Percentiles rank a stretch among this genome's conserved stretches.
Conservation (phyloP, 2,888 invertebrate genomes). For the Platycnemis pennipes region DNA sequence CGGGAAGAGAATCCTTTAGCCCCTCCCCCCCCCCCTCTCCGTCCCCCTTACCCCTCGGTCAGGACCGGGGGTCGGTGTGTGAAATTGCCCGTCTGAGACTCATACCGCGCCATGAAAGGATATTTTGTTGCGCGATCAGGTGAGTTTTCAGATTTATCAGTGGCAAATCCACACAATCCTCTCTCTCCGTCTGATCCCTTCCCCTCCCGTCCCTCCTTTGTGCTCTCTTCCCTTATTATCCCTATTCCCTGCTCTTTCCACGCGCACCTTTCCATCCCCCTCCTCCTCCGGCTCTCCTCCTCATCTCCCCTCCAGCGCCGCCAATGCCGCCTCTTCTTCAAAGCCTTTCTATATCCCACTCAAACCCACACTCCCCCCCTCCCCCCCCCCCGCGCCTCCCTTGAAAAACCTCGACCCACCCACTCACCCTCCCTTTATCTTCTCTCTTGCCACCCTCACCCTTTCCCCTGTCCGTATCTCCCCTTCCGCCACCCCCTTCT, state of each 20-base stretch:
- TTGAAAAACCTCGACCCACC: constrained; percentile 70
- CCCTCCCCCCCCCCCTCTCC: not conserved
- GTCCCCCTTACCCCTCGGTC: not conserved
- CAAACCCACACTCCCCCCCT: constrained; percentile 76
- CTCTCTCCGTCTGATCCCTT: constrained; percentile 68
- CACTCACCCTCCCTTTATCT: not conserved
- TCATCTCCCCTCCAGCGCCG: constrained; percentile 76
- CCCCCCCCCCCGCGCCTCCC: constrained; percentile 71
- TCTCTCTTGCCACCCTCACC: constrained; percentile 47
- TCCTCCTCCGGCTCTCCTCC: constrained; percentile 70
- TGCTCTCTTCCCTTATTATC: constrained; percentile 68
- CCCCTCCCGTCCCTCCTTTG: constrained; percentile 71
- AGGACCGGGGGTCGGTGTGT: not conserved
- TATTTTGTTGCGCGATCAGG: constrained; percentile 34
- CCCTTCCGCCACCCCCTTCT: constrained; percentile 70
- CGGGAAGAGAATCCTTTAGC: not conserved
- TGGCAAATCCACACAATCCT: constrained; percentile 42
- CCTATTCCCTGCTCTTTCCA: constrained; percentile 59
- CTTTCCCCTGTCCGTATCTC: constrained; percentile 73
- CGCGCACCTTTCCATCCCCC: constrained; percentile 70
- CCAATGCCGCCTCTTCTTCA: constrained; percentile 76
- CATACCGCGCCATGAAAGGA: not conserved
- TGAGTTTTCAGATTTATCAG: constrained; percentile 63
- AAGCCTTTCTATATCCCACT: constrained; percentile 77
- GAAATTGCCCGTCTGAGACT: constrained; percentile 9